These are phyloP conservation scores for Bombyx huttoni DNA, from an alignment of 2,888 invertebrate genomes.

Conservation along the genomic window DNA sequence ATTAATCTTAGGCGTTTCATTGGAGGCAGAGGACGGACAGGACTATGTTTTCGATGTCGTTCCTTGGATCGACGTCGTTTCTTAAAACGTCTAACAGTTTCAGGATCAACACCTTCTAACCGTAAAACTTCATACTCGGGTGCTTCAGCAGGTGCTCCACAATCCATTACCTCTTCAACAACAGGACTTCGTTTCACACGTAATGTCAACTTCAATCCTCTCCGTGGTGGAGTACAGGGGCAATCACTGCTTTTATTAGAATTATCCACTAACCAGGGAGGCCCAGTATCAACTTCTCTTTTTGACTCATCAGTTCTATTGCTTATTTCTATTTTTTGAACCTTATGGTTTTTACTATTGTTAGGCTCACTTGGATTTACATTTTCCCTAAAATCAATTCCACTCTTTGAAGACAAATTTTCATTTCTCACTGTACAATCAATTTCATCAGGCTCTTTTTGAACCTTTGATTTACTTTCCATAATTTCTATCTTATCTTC, in stretches of 20 bases:
- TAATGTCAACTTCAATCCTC: constrained; percentile 83
- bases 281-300: constrained; percentile 48
- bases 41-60: constrained; percentile 64
- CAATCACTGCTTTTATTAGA: constrained; percentile 60
- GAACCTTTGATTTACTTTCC: constrained; percentile 23
- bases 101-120: constrained; percentile 81
- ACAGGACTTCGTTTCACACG: constrained; percentile 91
- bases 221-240: constrained; percentile 73
- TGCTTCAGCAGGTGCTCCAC: constrained; percentile 78
- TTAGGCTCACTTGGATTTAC: constrained; percentile 61
- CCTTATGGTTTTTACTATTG: constrained; percentile 51
- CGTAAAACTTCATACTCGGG: constrained; percentile 89
- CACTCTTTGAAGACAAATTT: constrained; percentile 53
- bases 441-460: constrained; percentile 37
- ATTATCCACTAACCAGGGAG: constrained; percentile 56
- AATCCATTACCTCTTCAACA: constrained; percentile 86
- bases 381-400: constrained; percentile 67
- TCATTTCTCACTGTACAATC: constrained; percentile 34
- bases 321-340: constrained; percentile 42
- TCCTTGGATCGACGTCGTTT: constrained; percentile 67
- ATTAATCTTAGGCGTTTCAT: constrained; percentile 90
- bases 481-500: constrained; percentile 25
- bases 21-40: constrained; percentile 75
- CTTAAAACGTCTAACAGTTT: constrained; percentile 68
- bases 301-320: constrained; percentile 48